Evolutionary conservation across 1,140 invertebrate species (phyloP), one percentile per base, ranked within the genome.

Genomic region (Drosophila mauritiana): DNA sequence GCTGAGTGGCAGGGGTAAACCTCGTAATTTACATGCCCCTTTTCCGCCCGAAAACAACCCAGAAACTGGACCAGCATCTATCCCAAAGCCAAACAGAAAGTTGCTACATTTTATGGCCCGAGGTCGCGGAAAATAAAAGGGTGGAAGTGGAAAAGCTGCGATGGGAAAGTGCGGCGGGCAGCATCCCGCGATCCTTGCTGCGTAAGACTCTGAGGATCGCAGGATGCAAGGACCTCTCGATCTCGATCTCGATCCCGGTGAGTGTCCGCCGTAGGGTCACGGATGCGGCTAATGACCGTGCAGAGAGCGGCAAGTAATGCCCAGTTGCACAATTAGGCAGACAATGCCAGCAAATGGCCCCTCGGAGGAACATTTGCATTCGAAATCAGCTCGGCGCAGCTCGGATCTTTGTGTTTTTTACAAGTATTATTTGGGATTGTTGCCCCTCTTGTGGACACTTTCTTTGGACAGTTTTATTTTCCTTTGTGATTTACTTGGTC

Each of bases 401-500:
- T 57, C 8, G 55, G 54, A 56, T 53, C 43, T 68, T 40, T 39
- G 22, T 45, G 40, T 53, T 63, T 58, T 57, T 36, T 53, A 31
- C 20, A 39, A 12, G 17, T n/a, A 20, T 10, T 67, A 57, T 78
- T 65, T 82, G 49, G 56, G 72, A 61, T 55, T 54, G 48, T 63
- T 65, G 49, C 34, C 82, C 80, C 80, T 58, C 78, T 89, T 88
- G 84, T 84, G 84, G 84, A 89, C 84, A 88, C 77, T 74, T 70
- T 73, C 58, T 80, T 84, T 68, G 84, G 84, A 89, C 84, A 89
- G 68, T 89, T 89, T 89, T 89, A 89, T 89, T 89, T 89, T 89
- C 84, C 73, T 88, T 89, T 89, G 84, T 89, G 84, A 89, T 89
- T 89, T 89, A 89, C 67, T 79, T 79, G 83, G 76, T 45, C 82